phyloP scores from a whole-genome alignment of 2,113 vertebrate species.

The Pelmatolapia mariae region DNA sequence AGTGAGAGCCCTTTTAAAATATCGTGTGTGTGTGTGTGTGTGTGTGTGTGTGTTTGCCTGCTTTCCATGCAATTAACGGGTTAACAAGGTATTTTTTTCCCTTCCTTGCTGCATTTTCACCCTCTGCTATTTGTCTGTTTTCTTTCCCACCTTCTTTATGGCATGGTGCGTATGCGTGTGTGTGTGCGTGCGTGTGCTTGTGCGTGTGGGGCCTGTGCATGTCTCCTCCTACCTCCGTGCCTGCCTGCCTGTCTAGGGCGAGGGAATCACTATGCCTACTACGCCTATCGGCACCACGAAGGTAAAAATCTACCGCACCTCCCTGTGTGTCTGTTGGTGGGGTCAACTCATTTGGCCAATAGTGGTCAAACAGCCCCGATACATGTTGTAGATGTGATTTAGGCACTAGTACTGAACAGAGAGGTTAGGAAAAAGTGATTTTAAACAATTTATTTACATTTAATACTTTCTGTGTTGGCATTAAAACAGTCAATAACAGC shows the following conservation, averaged over 20 bases:
- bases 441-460: not conserved
- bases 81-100: conserved; percentile 31
- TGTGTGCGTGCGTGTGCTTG: conserved; percentile 70
- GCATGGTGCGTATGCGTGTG: conserved; percentile 72
- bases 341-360: not conserved
- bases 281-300: conserved; percentile 88
- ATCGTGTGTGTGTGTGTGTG: not conserved
- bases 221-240: conserved; percentile 76
- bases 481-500: not conserved
- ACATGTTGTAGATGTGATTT: not conserved
- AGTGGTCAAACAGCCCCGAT: not conserved
- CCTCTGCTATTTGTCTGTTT: conserved; percentile 76
- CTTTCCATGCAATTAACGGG: conserved; percentile 3
- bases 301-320: conserved; percentile 70
- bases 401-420: not conserved
- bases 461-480: not conserved
- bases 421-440: not conserved
- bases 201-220: conserved; percentile 73
- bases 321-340: conserved; percentile 17
- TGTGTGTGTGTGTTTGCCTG: not conserved
- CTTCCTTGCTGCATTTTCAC: conserved; percentile 78
- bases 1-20: not conserved
- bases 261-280: conserved; percentile 97
- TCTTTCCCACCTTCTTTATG: conserved; percentile 73
- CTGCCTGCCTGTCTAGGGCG: conserved; percentile 89